phyloP scores from a whole-genome alignment of 1,140 invertebrate genomes.

The Glomeris maerens region DNA sequence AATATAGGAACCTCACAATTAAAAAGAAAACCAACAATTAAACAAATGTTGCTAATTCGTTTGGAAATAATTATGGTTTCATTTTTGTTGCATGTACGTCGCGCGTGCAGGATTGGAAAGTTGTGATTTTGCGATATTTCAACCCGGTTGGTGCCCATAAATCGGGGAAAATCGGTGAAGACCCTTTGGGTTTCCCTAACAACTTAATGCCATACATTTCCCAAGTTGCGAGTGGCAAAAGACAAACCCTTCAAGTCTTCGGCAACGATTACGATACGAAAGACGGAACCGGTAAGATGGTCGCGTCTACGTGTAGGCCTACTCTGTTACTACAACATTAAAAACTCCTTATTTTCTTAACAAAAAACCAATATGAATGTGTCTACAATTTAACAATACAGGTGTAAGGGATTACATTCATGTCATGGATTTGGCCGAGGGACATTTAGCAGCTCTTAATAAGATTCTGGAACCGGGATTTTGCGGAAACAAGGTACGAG shows the following conservation, averaged over 20 bases:
- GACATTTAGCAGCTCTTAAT: constrained; percentile 68
- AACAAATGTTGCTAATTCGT: too few species aligned
- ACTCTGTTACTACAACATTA: too few species aligned
- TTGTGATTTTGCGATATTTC: constrained; percentile 78
- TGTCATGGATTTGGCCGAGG: constrained; percentile 75
- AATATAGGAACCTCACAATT: constrained; percentile 34
- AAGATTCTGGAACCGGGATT: too few species aligned
- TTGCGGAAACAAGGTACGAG: too few species aligned
- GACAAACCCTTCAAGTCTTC: constrained; percentile 64
- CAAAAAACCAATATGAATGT: too few species aligned
- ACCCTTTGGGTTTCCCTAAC: constrained; percentile 85
- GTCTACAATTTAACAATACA: too few species aligned
- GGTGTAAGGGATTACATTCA: constrained; percentile 89
- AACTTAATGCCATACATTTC: constrained; percentile 95
- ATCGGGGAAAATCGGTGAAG: constrained; percentile 87
- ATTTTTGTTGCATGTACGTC: too few species aligned
- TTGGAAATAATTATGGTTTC: too few species aligned
- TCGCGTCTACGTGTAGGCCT: too few species aligned
- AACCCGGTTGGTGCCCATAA: constrained; percentile 98
- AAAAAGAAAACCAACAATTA: background rate
- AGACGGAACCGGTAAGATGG: constrained; percentile 82
- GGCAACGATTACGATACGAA: constrained; percentile 85
- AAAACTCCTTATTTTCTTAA: too few species aligned
- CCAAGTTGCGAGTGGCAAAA: constrained; percentile 84
- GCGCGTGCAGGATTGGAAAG: constrained; percentile 37